Conservation (phyloP, 1,140 invertebrate genomes). For the Condylostylus longicornis region DNA sequence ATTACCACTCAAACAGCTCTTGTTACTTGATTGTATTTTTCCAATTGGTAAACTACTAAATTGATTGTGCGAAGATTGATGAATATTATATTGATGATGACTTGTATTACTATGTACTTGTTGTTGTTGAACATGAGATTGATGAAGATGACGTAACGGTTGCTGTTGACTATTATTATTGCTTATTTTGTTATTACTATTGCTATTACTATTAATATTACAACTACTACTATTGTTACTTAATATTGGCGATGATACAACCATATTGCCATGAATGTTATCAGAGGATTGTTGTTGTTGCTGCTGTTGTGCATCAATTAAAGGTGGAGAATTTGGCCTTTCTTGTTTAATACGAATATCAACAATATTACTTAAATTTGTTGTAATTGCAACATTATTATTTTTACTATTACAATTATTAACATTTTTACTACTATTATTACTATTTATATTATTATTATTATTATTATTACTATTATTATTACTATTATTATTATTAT, state of each 20-base stretch:
- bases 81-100: constrained; percentile 3
- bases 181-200: constrained; percentile 6
- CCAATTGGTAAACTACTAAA: no score
- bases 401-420: no score
- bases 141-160: neutral
- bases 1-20: no score
- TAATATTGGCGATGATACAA: neutral
- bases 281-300: constrained; percentile 3
- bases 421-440: no score
- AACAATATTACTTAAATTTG: constrained; percentile 7
- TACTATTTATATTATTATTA: no score
- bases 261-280: neutral
- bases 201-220: constrained; percentile 6
- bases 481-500: no score
- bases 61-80: constrained; percentile 11
- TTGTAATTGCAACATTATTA: constrained; percentile 1
- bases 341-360: constrained; percentile 30
- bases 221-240: constrained; percentile 5
- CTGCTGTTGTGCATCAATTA: neutral
- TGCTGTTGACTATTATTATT: no score
- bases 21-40: no score
- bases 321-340: constrained; percentile 10
- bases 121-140: neutral
- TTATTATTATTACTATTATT: no score
- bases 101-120: neutral